Conservation (phyloP, 2,797 vertebrate genomes). For the Lindbergichthys nudifrons region DNA sequence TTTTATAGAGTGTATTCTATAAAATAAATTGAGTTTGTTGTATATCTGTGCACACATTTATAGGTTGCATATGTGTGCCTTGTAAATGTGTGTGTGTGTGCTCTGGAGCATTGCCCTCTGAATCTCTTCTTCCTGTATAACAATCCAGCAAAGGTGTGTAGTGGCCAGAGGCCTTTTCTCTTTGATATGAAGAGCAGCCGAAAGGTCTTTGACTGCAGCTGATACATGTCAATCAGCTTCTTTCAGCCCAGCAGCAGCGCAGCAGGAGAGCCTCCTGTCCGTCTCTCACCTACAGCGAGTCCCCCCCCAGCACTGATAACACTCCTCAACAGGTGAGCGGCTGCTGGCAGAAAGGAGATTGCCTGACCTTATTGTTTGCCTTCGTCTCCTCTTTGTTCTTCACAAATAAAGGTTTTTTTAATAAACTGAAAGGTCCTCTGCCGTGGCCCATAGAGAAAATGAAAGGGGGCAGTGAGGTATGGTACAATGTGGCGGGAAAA, state of each 20-base stretch:
- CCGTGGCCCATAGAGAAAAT: constrained; percentile 95
- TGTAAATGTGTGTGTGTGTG: not conserved
- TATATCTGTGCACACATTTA: not conserved
- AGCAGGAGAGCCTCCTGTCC: constrained; percentile 57
- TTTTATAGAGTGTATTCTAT: not conserved
- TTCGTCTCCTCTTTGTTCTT: constrained; percentile 97
- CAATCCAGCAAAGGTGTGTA: constrained; percentile 52
- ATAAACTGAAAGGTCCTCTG: constrained; percentile 99
- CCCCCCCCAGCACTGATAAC: constrained; percentile 93
- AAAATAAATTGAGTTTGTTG: not conserved
- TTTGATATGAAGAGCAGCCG: constrained; percentile 82
- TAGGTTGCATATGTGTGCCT: constrained; percentile 9
- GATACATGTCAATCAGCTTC: constrained; percentile 83
- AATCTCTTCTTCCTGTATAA: constrained; percentile 44
- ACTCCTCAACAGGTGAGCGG: constrained; percentile 99
- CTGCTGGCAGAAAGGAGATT: constrained; percentile 98
- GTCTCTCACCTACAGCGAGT: constrained; percentile 83
- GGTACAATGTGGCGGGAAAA: constrained; percentile 94
- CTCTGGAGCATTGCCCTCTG: constrained; percentile 34
- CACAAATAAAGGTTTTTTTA: constrained; percentile 99
- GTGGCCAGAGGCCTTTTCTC: constrained; percentile 64
- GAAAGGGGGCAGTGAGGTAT: constrained; percentile 99
- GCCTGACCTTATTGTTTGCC: constrained; percentile 99
- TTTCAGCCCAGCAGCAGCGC: constrained; percentile 34
- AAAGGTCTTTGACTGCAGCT: constrained; percentile 86